Evolutionary conservation across 2,113 vertebrate species (phyloP), one percentile per base, ranked within the genome.

Genomic region (Mesocricetus auratus): DNA sequence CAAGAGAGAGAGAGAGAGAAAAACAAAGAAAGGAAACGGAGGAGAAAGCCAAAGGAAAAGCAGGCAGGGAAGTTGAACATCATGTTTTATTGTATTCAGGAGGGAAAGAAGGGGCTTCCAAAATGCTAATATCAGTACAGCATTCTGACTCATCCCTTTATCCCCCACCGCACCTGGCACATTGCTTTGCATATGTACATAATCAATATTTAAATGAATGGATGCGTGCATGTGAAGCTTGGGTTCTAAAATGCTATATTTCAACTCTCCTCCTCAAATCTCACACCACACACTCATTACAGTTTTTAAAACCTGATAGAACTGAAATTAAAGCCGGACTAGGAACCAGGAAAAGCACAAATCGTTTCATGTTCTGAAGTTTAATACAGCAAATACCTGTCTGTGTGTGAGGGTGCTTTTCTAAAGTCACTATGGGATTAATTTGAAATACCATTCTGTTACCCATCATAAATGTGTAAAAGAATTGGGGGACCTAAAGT

Each of bases 151-250:
- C 94, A 97, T 94, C 42, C 74, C 16, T 90, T 81, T 92, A 96
- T 96, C 81, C 94, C 90, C 97, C 93, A 94, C 86, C 93, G 94
- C 94, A 97, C 97, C 95, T 96, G 89, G 92, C 83, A 91, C 53
- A 74, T 86, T 92, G 95, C 94, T 96, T 94, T 95, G 92, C 94
- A 97, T 96, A 95, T 95, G 95, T 93, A 95, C 83, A 91, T 97
- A 96, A 97, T 98, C 96, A 98, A 98, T 96, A 96, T 96, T 97
- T 96, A 97, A 98, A 97, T 97, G 95, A 96, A 93, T 95, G 95
- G 60, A 95, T 89, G 89, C 45, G 83, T 94, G 81, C 92, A 94
- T 97, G 86, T 86, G 71, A 97, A 89, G 36, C 81, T 88, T 74
- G 64, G 92, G 75, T 92, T 96, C 90, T 91, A 94, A 96, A 96